phyloP scores from a whole-genome alignment of 2,888 invertebrate species.

The Pseudoips prasinana region DNA sequence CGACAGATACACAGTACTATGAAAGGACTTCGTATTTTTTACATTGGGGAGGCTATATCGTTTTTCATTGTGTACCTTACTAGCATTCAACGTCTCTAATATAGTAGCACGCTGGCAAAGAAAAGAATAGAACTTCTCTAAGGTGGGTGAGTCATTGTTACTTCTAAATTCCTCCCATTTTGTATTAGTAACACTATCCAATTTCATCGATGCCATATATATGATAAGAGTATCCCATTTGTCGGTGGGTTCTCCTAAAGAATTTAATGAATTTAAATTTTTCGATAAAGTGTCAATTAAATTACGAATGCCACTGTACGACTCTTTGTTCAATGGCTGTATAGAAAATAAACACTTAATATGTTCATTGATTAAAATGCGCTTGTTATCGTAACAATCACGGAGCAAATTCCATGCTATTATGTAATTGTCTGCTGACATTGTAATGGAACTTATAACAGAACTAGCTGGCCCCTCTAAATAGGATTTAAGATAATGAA shows the following conservation, averaged over 20 bases:
- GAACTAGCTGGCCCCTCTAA: not conserved
- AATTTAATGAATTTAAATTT: not conserved
- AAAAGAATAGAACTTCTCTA: not conserved
- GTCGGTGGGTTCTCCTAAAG: not conserved
- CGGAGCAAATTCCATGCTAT: not conserved
- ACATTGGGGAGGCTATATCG: too few species aligned
- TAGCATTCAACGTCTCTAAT: not conserved
- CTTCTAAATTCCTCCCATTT: constrained; percentile 4
- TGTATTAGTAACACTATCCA: not conserved
- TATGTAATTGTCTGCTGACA: not conserved
- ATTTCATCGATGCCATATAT: not conserved
- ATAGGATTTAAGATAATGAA: not conserved
- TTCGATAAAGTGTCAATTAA: not conserved
- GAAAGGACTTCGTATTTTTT: too few species aligned
- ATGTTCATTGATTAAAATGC: not conserved
- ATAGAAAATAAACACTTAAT: not conserved
- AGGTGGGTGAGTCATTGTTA: not conserved
- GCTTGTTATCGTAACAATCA: not conserved
- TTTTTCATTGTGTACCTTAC: not conserved
- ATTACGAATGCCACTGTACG: not conserved
- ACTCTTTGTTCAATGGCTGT: not conserved
- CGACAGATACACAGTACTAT: too few species aligned
- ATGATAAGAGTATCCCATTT: constrained; percentile 1
- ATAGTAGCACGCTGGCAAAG: not conserved
- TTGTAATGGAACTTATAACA: not conserved